Base-by-base conservation (phyloP, 35 echinoderm and acorn worm species). In the Ophiothrix spiculata region DNA sequence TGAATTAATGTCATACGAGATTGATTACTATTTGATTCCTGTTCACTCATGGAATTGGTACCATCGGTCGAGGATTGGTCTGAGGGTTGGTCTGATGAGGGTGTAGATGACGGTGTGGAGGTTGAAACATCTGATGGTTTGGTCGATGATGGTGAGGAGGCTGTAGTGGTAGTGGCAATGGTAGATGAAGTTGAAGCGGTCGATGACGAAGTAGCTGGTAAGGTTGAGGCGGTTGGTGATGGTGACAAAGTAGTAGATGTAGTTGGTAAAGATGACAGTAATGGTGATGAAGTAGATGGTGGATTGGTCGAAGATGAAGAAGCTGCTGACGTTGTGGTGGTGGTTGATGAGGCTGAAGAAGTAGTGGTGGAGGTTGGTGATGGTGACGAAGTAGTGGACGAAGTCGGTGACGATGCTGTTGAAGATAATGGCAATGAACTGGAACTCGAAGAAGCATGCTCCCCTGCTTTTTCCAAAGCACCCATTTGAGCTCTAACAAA, bases 381-480 rank as follows among this genome's bases (percentile, higher is more conserved):
- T n/a, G n/a, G n/a, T n/a, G n/a, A n/a, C n/a, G n/a, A n/a, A n/a
- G n/a, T n/a, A n/a, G n/a, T n/a, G n/a, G n/a, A n/a, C n/a, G n/a
- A n/a, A n/a, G n/a, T n/a, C n/a, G n/a, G n/a, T n/a, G n/a, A n/a
- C n/a, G n/a, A n/a, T n/a, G n/a, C n/a, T n/a, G n/a, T n/a, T n/a
- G n/a, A n/a, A n/a, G n/a, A n/a, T n/a, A n/a, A n/a, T n/a, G n/a
- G n/a, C n/a, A n/a, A n/a, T n/a, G n/a, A n/a, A n/a, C n/a, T n/a
- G n/a, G n/a, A n/a, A n/a, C n/a, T n/a, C n/a, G n/a, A n/a, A n/a
- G n/a, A n/a, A 54, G 45, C 45, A 6, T 69, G 60, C 60, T 69
- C 60, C 60, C 60, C 60, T 69, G 60, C 60, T 69, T 69, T 69
- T 15, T 69, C 60, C 29, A n/a, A 69, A 69, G 60, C 60, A 69